Base-by-base conservation (phyloP, 2,888 invertebrate genomes). In the Anorthoa munda region DNA sequence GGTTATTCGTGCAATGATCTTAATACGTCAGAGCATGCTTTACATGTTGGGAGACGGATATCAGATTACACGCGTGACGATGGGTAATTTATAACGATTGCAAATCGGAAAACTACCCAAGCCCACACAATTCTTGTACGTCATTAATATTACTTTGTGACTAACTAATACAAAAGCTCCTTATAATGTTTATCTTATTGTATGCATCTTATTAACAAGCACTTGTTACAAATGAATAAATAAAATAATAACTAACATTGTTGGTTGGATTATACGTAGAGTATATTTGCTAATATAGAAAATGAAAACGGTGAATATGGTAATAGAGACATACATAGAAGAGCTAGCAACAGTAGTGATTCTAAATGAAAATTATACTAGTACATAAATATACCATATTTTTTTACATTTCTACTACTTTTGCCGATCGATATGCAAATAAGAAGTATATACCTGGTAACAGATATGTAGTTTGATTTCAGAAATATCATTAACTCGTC, bases 381-480 rank as follows among this genome's bases (percentile, higher is more conserved):
- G 4, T 31, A 31, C 1, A 59, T 11, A 9, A 17, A 18, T 39
- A 39, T 39, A 39, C 39, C 7, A 39, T 39, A 59, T 39, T n/a
- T 39, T 31, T n/a, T 7, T 9, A 21, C 9, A 2, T 21, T n/a
- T 5, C 31, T n/a, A 23, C 4, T n/a, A 23, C 9, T 17, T 17
- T 45, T n/a, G 39, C 11, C 13, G 18, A 56, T 26, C 58, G 17
- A 26, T 58, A 56, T 2, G 5, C 15, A 21, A 39, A 4, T 66
- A 60, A 45, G 17, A 60, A 45, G 45, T 23, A 46, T 50, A 13
- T 97, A 98, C 96, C 98, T 97, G 87, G 98, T 98, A 0, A 98
- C 97, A 67, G 97, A 97, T 84, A 98, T 98, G 82, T 97, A 97
- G 91, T 97, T 98, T 0, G 98, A 98, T 76, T 96, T 97, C 2